Evolutionary conservation across 2,113 vertebrate species (phyloP), one percentile per base, ranked within the genome.

Genomic region (Natator depressus): DNA sequence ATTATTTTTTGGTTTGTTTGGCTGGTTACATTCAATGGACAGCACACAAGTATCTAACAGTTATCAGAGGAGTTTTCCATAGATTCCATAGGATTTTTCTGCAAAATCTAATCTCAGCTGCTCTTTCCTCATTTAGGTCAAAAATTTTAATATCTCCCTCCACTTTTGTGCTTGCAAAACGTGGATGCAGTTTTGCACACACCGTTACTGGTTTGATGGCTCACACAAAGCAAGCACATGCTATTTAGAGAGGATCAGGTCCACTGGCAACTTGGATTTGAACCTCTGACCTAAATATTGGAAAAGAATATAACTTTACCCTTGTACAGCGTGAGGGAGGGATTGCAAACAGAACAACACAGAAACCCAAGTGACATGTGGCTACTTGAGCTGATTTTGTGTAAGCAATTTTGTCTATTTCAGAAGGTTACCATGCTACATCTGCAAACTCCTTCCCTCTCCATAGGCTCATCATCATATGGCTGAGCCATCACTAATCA

Each of bases 1-100:
- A 98, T 98, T 98, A 97, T 95, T 96, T 94, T 62, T 94, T 84
- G 97, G 94, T 97, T 97, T 97, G 93, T 96, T 97, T 97, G 94
- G 96, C 80, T 97, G 96, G 96, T 96, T 97, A 95, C 90, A 95
- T 96, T 95, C 91, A 83, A 88, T 81, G 51, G 55, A 95, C 87
- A 86, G 93, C 20, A 82, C 79, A 53, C 31, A 94, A 80, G 62
- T 97, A 92, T 54, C 82, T 90, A 88, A 95, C 81, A 62, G 92
- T 85, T 91, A 91, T 90, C 94, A 19, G 55, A 84, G 85, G 83
- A 80, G 69, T 69, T 93, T 91, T 94, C 80, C 91, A 46, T 42
- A 90, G 62, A 85, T 72, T 96, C 82, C 14, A 1, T 38, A 42
- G 93, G 50, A 79, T 29, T 97, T 92, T 81, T 47, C 86, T 69